A percentile compares a stretch with the other conserved stretches of the same genome.
Conservation (phyloP, 2,888 invertebrate genomes). For the Leptopilina myrica region DNA sequence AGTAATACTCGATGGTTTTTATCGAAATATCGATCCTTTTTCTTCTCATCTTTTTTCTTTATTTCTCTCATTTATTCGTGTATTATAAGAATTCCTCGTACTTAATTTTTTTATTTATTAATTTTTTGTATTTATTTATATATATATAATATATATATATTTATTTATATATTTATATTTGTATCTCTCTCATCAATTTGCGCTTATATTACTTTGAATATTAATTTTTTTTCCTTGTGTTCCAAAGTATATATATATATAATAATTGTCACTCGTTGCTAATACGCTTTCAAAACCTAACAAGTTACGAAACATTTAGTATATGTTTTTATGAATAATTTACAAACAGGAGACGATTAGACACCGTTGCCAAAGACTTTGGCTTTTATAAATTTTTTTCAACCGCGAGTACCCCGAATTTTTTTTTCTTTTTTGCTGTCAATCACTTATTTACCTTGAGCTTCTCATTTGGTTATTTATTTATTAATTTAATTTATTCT, state of each 20-base stretch:
- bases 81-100: too few relatives aligned
- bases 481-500: too few relatives aligned
- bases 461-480: too few relatives aligned
- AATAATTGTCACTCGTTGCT: slow-evolving; percentile 3
- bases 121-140: too few relatives aligned
- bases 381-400: slow-evolving; percentile 51
- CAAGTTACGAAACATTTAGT: slow-evolving; percentile 71
- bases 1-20: too few relatives aligned
- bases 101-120: too few relatives aligned
- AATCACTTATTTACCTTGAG: background rate
- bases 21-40: background rate
- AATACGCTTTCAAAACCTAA: slow-evolving; percentile 48
- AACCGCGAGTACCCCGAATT: slow-evolving; percentile 59
- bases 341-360: slow-evolving; percentile 73
- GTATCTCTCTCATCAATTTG: background rate
- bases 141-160: too few relatives aligned
- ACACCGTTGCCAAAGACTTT: slow-evolving; percentile 61
- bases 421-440: slow-evolving; percentile 7
- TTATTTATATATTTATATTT: too few relatives aligned
- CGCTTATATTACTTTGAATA: background rate
- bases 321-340: slow-evolving; percentile 64
- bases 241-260: background rate
- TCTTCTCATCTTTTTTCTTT: slow-evolving; percentile 22
- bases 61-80: background rate
- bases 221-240: background rate